Base-by-base conservation (phyloP, 2,888 invertebrate species). In the Mantis religiosa region DNA sequence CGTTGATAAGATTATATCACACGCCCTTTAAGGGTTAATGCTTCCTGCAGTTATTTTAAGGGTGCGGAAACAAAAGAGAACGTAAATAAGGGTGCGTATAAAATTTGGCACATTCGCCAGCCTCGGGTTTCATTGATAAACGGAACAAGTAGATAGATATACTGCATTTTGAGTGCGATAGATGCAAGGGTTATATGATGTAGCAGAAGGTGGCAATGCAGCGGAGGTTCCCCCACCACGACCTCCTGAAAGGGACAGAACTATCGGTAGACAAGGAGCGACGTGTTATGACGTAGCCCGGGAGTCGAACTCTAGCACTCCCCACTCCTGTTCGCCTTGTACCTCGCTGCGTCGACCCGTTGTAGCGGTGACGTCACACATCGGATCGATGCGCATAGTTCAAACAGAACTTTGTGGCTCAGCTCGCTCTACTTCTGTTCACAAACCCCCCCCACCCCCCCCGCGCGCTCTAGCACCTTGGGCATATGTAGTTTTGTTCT, bases 311-410 rank as follows among this genome's bases (percentile, higher is more conserved):
- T 85, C 47, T n/a, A 85, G 34, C 41, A 41, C 85, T 47, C 28
- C 85, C 27, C 85, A 54, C 54, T 85, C 85, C 85, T 85, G 85
- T 85, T 85, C 85, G 41, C 85, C 85, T 85, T 85, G 85, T 34
- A 85, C 14, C 85, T 12, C 47, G 47, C 28, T 27, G 84, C 84
- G 41, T 20, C 54, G 54, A 25, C 54, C 54, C 20, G 54, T 25
- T 25, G 54, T 71, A 4, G 20, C 54, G 3, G 54, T 71, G 54
- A 71, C 54, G 54, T 71, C 54, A 71, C 54, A 20, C 3, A 2
- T 20, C 1, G 20, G 54, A 71, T 71, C 54, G 54, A 71, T 71
- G 54, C 54, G 20, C 54, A 71, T 71, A 71, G 54, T 71, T 71
- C 20, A 71, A 71, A 71, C 54, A 71, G 54, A 71, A 71, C 3